Percentiles rank a stretch among this genome's conserved stretches.
These are phyloP conservation scores for Drosophila demipolita DNA, from an alignment of 2,888 invertebrate genomes.

Conservation along the genomic window DNA sequence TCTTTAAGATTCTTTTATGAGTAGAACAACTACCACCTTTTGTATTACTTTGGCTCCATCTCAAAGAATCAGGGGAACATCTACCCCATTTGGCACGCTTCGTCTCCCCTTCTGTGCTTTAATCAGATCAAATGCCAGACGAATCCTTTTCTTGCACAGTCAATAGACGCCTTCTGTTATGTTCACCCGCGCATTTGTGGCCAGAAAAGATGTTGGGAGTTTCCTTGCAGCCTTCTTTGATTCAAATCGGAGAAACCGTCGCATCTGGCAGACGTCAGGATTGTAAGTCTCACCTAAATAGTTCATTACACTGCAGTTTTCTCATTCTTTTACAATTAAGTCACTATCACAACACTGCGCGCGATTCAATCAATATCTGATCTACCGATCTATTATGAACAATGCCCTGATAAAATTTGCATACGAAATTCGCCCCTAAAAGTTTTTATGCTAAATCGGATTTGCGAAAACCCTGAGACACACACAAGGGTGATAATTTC, in stretches of 20 bases:
- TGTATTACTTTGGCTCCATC: slow-evolving; percentile 45
- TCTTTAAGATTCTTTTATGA: slow-evolving; percentile 14
- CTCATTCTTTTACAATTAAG: slow-evolving; percentile 43
- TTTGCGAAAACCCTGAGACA: slow-evolving; percentile 25
- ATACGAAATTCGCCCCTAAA: slow-evolving; percentile 22
- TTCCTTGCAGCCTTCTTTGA: slow-evolving; percentile 35
- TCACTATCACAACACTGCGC: slow-evolving; percentile 48
- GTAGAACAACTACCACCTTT: background rate
- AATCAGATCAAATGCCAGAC: slow-evolving; percentile 53
- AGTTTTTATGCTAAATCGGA: slow-evolving; percentile 51
- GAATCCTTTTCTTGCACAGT: slow-evolving; percentile 52
- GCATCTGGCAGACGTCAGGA: slow-evolving; percentile 44
- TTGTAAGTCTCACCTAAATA: slow-evolving; percentile 8
- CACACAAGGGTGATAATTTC: slow-evolving; percentile 68
- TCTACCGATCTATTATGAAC: background rate
- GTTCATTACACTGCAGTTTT: slow-evolving; percentile 28
- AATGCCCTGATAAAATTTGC: slow-evolving; percentile 32
- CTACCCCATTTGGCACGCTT: slow-evolving; percentile 8
- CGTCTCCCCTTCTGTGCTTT: slow-evolving; percentile 16
- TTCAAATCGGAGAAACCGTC: slow-evolving; percentile 35
- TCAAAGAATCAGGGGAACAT: slow-evolving; percentile 2
- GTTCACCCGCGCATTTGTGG: slow-evolving; percentile 63
- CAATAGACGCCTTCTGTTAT: slow-evolving; percentile 3
- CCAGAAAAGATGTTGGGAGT: slow-evolving; percentile 54
- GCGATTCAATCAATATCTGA: background rate